Evolutionary conservation across 2,113 vertebrate species (phyloP).

Genomic region (Bos taurus): DNA sequence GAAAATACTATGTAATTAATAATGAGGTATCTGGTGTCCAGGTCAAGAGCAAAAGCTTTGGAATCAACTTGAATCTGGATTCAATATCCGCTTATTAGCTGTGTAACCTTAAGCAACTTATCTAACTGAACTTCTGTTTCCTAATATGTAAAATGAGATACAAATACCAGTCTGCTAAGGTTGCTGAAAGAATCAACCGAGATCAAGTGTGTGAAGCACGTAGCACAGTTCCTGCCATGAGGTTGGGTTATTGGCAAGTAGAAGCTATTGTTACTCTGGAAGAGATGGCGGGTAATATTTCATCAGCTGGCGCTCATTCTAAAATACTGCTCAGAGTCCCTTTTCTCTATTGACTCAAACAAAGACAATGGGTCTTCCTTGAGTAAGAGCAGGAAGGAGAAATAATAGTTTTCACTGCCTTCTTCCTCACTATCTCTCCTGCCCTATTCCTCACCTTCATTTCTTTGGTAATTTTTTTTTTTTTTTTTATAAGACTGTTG

Average conservation of each 20-base stretch:
- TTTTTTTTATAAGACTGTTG: background rate
- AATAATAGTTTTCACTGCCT: background rate
- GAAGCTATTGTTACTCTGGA: background rate
- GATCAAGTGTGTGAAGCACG: no score
- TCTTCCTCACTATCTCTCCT: background rate
- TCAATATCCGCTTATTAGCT: background rate
- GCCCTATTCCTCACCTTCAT: rapidly evolving
- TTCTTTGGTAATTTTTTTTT: background rate
- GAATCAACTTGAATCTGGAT: background rate
- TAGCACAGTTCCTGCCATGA: background rate
- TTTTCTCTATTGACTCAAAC: background rate
- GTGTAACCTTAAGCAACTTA: background rate
- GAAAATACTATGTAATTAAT: background rate
- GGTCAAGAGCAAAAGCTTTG: background rate
- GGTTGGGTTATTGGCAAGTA: background rate
- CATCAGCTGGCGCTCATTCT: background rate
- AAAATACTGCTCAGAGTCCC: background rate
- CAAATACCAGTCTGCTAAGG: background rate
- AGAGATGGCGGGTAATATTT: background rate
- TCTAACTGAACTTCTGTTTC: background rate
- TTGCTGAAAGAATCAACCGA: background rate
- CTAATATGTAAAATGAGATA: background rate
- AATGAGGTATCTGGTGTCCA: background rate
- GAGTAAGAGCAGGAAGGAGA: background rate
- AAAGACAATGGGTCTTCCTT: background rate